These are phyloP conservation scores for Papilio aristodemus DNA, from an alignment of 1,140 invertebrate genomes.

Conservation along the genomic window DNA sequence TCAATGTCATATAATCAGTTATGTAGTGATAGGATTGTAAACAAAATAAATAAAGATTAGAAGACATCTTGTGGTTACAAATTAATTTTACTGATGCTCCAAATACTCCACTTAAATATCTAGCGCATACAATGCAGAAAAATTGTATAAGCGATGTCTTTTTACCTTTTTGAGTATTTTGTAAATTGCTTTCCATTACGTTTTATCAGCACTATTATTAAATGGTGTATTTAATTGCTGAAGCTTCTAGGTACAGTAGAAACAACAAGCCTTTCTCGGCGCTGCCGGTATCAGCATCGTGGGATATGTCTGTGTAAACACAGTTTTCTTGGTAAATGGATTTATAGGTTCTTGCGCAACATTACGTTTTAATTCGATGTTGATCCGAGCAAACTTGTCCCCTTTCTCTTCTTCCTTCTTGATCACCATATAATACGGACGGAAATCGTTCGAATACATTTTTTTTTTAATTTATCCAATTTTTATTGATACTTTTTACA, in stretches of 20 bases:
- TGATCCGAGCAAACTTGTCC: constrained; percentile 66
- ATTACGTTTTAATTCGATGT: constrained; percentile 68
- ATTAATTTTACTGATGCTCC: constrained; percentile 48
- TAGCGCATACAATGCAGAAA: constrained; percentile 53
- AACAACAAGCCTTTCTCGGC: constrained; percentile 64
- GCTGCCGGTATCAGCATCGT: constrained; percentile 64
- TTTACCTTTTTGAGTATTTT: constrained; percentile 41
- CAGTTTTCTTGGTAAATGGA: constrained; percentile 67
- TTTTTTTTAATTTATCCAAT: constrained; percentile 44
- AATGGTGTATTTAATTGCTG: background rate
- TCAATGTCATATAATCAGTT: constrained; percentile 43
- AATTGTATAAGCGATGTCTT: constrained; percentile 50
- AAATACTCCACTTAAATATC: constrained; percentile 49
- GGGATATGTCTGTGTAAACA: constrained; percentile 68
- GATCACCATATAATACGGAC: constrained; percentile 64
- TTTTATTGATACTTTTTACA: constrained; percentile 38
- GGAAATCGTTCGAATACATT: constrained; percentile 69
- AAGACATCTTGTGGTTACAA: constrained; percentile 50
- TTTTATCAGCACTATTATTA: constrained; percentile 25
- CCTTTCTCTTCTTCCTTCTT: constrained; percentile 73
- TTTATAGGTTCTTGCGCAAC: constrained; percentile 51
- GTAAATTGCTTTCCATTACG: constrained; percentile 47
- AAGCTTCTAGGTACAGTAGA: constrained; percentile 55
- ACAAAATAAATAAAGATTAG: constrained; percentile 56
- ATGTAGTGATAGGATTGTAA: constrained; percentile 50